These are phyloP conservation scores for Harpagoxenus sublaevis DNA, from an alignment of 2,888 invertebrate species.

Conservation along the genomic window DNA sequence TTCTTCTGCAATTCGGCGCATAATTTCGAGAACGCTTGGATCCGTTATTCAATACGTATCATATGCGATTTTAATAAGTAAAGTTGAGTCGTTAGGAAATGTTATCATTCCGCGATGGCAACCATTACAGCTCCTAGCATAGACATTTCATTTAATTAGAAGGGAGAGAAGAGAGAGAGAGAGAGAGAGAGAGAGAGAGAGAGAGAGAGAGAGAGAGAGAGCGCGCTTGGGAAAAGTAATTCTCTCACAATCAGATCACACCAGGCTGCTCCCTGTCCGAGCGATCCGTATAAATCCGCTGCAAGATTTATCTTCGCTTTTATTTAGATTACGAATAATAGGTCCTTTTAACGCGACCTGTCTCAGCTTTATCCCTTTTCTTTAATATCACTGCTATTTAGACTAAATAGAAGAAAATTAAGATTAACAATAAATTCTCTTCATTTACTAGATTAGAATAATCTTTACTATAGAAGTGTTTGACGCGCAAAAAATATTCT, in stretches of 20 bases:
- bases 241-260: constrained; percentile 23
- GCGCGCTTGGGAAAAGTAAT: constrained; percentile 18
- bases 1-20: not conserved
- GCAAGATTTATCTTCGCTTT: constrained; percentile 26
- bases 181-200: not conserved
- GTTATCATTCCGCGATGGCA: not conserved
- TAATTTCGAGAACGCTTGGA: not conserved
- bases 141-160: constrained; percentile 24
- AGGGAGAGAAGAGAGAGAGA: not conserved
- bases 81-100: constrained; percentile 5
- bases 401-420: not conserved
- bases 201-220: not conserved
- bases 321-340: not conserved
- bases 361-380: not conserved
- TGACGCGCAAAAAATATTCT: not conserved
- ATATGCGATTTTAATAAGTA: constrained; percentile 42
- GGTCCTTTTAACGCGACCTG: not conserved
- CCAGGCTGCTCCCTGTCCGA: not conserved
- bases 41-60: constrained; percentile 21
- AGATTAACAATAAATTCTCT: constrained; percentile 4
- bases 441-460: not conserved
- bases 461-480: not conserved
- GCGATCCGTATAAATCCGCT: constrained; percentile 30
- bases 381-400: not conserved
- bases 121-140: not conserved